phyloP scores from a whole-genome alignment of 1,140 invertebrate genomes.

The Bilobella aurantiaca region DNA sequence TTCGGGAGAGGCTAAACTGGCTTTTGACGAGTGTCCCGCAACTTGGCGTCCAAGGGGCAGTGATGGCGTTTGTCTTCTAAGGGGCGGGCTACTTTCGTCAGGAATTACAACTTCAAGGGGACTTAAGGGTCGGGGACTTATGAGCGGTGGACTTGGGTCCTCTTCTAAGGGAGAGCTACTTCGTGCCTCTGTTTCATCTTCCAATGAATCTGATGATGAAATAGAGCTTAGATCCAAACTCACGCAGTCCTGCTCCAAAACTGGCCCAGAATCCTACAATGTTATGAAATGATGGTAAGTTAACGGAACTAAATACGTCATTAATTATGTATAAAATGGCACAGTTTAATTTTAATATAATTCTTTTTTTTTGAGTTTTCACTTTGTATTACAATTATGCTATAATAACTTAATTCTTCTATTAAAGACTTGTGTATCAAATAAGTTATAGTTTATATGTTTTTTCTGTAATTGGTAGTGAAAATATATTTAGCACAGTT shows the following conservation, averaged over 20 bases:
- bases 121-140: not conserved
- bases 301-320: too few relatives aligned
- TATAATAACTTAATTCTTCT: too few relatives aligned
- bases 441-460: too few relatives aligned
- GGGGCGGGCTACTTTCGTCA: not conserved
- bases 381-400: too few relatives aligned
- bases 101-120: not conserved
- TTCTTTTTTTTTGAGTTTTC: not conserved
- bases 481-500: too few relatives aligned
- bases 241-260: conserved; percentile 32
- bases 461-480: too few relatives aligned
- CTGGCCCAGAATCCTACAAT: conserved; percentile 30
- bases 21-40: conserved; percentile 28
- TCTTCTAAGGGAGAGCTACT: conserved; percentile 11
- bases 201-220: conserved; percentile 23
- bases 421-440: too few relatives aligned
- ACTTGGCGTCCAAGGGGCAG: not conserved
- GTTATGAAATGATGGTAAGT: not conserved
- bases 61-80: not conserved
- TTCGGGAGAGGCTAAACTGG: conserved; percentile 33
- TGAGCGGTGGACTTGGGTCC: too few relatives aligned
- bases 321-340: not conserved
- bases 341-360: not conserved
- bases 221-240: conserved; percentile 27
- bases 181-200: conserved; percentile 8